Base-by-base conservation (phyloP, 2,797 vertebrate species). In the Acropternis orthonyx region DNA sequence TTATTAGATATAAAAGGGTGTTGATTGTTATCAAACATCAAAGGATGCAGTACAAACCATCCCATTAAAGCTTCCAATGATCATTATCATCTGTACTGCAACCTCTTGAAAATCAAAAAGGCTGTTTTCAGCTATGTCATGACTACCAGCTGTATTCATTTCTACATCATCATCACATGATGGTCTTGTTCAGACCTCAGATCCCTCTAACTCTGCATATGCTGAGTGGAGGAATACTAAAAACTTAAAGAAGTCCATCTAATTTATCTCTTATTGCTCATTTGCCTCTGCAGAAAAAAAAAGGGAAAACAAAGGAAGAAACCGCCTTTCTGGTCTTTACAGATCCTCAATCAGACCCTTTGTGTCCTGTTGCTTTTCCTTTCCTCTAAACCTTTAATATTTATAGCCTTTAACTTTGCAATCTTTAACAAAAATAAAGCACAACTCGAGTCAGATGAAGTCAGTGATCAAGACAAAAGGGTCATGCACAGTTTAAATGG, bases 21-120 rank as follows among this genome's bases (percentile, higher is more conserved):
- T 73, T 93, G 92, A 88, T 82, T 96, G 93, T 86, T 93, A 88
- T 87, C 83, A 95, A 56, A 96, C 95, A 94, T 95, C 93, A 95
- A 97, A 95, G 94, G 77, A 93, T 93, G 88, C 55, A 43, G 51
- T 67, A 92, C 63, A 88, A 88, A 94, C 81, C 65, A 93, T 71
- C 67, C 76, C 90, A 88, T 96, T 91, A 95, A 88, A 95, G 85
- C 90, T 44, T 92, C 73, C 71, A 88, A 59, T 86, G 69, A 94
- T 71, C 51, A 88, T 90, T 81, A 69, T 49, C 56, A 90, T 88
- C 80, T 75, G 55, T 48, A n/a, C 59, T 67, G 66, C 59, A 46
- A 32, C 63, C 58, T 87, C 85, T 54, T 79, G 44, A 26, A 92
- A 90, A 93, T 90, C 85, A 90, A 68, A 78, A 82, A 73, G 55